Evolutionary conservation across 2,113 vertebrate genomes (phyloP), one percentile per base, ranked within the genome.

Genomic region (Barbus barbus): DNA sequence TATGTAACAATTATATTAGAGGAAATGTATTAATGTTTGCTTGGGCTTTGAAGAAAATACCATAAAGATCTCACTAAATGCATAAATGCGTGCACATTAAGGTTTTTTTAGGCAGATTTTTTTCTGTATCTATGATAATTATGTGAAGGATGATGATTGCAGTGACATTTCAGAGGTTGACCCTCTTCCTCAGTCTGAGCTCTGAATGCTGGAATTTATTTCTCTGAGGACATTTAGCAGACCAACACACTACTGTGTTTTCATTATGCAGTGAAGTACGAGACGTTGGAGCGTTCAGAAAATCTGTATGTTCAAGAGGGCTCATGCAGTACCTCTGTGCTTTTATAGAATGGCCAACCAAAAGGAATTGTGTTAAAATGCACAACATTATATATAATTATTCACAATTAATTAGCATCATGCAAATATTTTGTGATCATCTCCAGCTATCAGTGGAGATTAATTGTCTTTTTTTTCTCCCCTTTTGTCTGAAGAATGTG

Each of bases 131-230:
- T 92, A 90, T 92, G 90, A 87, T 92, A 92, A 81, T 85, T 88
- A 93, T 87, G 86, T 86, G 89, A 91, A 87, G 92, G 89, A 90
- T 77, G 91, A 93, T 92, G 48, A 93, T 92, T 91, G 90, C 92
- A 91, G 89, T 93, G 91, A 94, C 93, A 95, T 94, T 95, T 94
- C 90, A 92, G 82, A 86, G 88, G 88, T 88, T 93, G 92, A 94
- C 92, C 93, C 92, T 92, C 91, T 92, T 91, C 90, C 89, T 90
- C 90, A 88, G 89, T 91, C 88, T 78, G 86, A 90, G 88, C 90
- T 90, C 89, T 88, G 90, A 93, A 92, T 90, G 91, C 90, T 91
- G 41, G 91, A 91, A 89, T 94, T 93, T 93, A 94, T 94, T 91
- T 94, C 91, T 91, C 91, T 86, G 26, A 91, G 91, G 65, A 56